Evolutionary conservation across 2,888 invertebrate species (phyloP).

Genomic region (Molorchus minor): DNA sequence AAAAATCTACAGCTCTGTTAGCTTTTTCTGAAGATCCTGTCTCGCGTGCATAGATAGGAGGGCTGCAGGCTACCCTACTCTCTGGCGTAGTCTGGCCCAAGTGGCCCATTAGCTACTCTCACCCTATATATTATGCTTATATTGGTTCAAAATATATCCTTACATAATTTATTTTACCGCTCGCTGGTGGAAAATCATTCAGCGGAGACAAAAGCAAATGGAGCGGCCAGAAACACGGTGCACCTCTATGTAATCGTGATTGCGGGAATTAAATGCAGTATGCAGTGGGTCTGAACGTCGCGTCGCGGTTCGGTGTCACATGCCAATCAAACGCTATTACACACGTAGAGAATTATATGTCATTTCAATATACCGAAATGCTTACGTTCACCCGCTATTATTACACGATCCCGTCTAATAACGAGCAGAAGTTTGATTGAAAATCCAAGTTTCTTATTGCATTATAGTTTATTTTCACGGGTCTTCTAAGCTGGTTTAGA

Average conservation of each 20-base stretch:
- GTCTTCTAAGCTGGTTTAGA: background rate
- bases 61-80: too few relatives aligned
- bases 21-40: too few relatives aligned
- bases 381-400: conserved; percentile 18
- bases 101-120: too few relatives aligned
- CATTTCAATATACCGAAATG: conserved; percentile 29
- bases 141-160: too few relatives aligned
- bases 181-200: background rate
- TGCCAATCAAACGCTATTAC: conserved; percentile 35
- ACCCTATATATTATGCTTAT: too few relatives aligned
- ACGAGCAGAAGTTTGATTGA: background rate
- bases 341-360: conserved; percentile 30
- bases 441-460: background rate
- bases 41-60: too few relatives aligned
- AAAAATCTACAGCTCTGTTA: too few relatives aligned
- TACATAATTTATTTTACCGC: background rate
- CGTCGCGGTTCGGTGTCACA: conserved; percentile 31
- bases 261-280: conserved; percentile 31
- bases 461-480: background rate
- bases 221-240: conserved; percentile 20
- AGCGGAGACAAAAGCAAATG: conserved; percentile 9
- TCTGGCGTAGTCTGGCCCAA: too few relatives aligned
- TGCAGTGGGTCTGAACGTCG: conserved; percentile 26
- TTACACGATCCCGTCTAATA: background rate
- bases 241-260: conserved; percentile 28